Evolutionary conservation across 2,113 vertebrate species (phyloP).

Genomic region (Hystrix brachyura): DNA sequence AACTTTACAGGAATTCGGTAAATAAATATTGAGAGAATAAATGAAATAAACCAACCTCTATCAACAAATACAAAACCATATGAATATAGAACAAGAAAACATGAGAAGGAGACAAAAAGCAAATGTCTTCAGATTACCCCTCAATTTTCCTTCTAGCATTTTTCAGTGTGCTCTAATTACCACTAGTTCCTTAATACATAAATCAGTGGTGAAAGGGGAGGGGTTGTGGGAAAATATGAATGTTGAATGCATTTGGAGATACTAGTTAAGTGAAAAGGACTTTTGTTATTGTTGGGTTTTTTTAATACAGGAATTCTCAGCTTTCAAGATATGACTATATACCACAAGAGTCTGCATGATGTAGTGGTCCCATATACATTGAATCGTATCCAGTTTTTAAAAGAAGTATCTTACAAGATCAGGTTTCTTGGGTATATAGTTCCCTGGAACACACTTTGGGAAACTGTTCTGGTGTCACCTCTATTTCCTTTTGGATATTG

Average conservation of each 20-base stretch:
- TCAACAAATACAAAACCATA: not conserved
- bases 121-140: not conserved
- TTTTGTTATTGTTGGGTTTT: not conserved
- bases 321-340: not conserved
- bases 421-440: not conserved
- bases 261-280: not conserved
- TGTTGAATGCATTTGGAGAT: not conserved
- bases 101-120: not conserved
- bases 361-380: not conserved
- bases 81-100: not conserved
- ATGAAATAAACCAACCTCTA: not conserved
- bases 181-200: not conserved
- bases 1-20: not conserved
- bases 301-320: not conserved
- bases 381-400: not conserved
- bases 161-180: not conserved
- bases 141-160: slow-evolving; percentile 31
- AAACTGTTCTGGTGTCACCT: not conserved
- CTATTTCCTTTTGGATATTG: not conserved
- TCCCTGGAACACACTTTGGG: slow-evolving; percentile 28
- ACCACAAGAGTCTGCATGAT: not conserved
- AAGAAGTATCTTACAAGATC: not conserved
- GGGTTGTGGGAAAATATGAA: not conserved
- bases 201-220: not conserved
- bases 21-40: not conserved